Conservation (phyloP, 2,113 vertebrate genomes). For the Neolamprologus hecqui region DNA sequence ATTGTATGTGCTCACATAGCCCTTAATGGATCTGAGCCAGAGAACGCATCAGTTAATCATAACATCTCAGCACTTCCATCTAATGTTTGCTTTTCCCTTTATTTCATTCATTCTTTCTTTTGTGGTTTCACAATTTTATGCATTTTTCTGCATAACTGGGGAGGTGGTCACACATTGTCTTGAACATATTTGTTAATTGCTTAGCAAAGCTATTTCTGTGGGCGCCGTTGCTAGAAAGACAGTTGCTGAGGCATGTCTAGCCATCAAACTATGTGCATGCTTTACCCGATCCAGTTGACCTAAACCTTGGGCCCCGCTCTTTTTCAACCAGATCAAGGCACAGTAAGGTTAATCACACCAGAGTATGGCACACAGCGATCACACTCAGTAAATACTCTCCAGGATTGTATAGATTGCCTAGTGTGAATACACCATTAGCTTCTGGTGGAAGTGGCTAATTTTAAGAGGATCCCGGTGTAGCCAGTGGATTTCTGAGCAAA, state of each 20-base stretch:
- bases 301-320: background rate
- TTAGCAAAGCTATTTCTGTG: background rate
- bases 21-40: background rate
- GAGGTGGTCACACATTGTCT: background rate
- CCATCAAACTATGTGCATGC: background rate
- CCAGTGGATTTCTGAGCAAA: background rate
- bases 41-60: background rate
- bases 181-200: background rate
- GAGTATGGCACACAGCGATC: background rate
- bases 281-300: background rate
- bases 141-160: background rate
- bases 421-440: background rate
- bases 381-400: background rate
- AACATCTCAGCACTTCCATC: background rate
- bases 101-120: background rate
- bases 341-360: background rate
- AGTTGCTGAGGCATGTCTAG: background rate
- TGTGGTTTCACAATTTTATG: background rate
- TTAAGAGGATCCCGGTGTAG: background rate
- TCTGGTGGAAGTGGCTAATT: background rate
- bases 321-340: background rate
- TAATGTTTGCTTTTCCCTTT: background rate
- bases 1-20: background rate
- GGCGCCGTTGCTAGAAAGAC: background rate
- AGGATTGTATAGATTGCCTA: background rate